These are phyloP conservation scores for Drosophila lacicola DNA, from an alignment of 2,888 invertebrate genomes.

Conservation along the genomic window DNA sequence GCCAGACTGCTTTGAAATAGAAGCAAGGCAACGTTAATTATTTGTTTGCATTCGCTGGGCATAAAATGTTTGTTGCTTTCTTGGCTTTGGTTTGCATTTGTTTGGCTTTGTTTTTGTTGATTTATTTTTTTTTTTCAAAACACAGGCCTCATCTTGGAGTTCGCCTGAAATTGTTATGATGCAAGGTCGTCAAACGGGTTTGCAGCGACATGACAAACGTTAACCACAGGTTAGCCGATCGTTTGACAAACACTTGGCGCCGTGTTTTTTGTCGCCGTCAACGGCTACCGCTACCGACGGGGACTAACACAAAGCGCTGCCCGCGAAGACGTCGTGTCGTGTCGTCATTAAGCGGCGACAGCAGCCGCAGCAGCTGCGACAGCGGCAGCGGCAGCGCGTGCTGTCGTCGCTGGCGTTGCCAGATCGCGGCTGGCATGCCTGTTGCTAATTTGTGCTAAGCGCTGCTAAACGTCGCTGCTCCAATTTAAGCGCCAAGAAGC, in stretches of 20 bases:
- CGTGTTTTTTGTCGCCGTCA: conserved; percentile 76
- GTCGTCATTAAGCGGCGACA: conserved; percentile 67
- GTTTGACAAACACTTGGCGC: conserved; percentile 82
- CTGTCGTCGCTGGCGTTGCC: conserved; percentile 60
- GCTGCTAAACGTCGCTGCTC: conserved; percentile 76
- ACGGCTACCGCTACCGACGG: conserved; percentile 60
- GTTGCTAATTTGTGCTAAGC: conserved; percentile 76
- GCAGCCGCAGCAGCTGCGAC: background rate
- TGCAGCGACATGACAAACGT: conserved; percentile 68
- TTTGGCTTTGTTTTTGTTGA: conserved; percentile 58
- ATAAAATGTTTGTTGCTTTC: conserved; percentile 46
- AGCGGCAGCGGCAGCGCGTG: conserved; percentile 60
- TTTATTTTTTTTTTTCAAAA: background rate
- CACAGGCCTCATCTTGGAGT: conserved; percentile 11
- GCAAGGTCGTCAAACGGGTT: conserved; percentile 84
- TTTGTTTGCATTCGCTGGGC: conserved; percentile 15
- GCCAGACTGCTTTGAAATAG: conserved; percentile 4
- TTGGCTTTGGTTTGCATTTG: conserved; percentile 65
- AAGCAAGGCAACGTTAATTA: conserved; percentile 26
- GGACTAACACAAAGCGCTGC: conserved; percentile 26
- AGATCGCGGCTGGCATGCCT: conserved; percentile 41
- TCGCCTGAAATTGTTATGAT: conserved; percentile 75
- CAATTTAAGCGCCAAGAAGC: conserved; percentile 75
- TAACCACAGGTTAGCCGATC: conserved; percentile 78
- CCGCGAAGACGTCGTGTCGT: conserved; percentile 36